Base-by-base conservation (phyloP, 2,797 vertebrate genomes). In the Hyperoplus immaculatus region DNA sequence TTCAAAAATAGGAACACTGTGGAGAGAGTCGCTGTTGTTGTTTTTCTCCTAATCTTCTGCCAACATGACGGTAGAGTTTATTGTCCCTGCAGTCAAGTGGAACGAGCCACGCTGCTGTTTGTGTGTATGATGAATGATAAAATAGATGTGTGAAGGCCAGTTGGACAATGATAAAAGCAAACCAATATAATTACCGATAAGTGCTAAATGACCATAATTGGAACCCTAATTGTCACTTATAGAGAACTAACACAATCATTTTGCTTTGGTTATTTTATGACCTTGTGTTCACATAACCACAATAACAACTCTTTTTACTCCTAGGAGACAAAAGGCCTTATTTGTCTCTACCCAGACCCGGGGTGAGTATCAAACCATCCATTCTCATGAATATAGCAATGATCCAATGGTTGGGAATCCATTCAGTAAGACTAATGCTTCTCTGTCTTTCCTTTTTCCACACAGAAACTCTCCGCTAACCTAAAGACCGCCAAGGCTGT, bases 241-340 rank as follows among this genome's bases (percentile, higher is more conserved):
- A 60, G 45, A 46, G 15, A 46, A 57, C 42, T 36, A 45, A 36
- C 4, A 43, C 6, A 5, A 12, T 53, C 13, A 0, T 49, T 6
- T 13, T 11, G 1, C 12, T 55, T 21, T 29, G 66, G 36, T 47
- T 49, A 3, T 16, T 9, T 18, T 46, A 4, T 73, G 58, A 73
- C 41, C 47, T 61, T 72, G 18, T 69, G 18, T 75, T 75, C 38
- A 55, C 56, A 69, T 87, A 77, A 81, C 84, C 41, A 82, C 54
- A 46, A 53, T 46, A 67, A 58, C 29, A 29, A 29, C 29, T 29
- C 7, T 82, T 5, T 92, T 69, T 91, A 4, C 74, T 96, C 88
- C 50, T 89, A 99, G 98, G 97, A 92, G 98, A 99, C 95, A 99
- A 98, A 94, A 96, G 96, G 89, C 92, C 96, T 47, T 99, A 98